Evolutionary conservation across 2,888 invertebrate genomes (phyloP).

Genomic region (Arctia plantaginis): DNA sequence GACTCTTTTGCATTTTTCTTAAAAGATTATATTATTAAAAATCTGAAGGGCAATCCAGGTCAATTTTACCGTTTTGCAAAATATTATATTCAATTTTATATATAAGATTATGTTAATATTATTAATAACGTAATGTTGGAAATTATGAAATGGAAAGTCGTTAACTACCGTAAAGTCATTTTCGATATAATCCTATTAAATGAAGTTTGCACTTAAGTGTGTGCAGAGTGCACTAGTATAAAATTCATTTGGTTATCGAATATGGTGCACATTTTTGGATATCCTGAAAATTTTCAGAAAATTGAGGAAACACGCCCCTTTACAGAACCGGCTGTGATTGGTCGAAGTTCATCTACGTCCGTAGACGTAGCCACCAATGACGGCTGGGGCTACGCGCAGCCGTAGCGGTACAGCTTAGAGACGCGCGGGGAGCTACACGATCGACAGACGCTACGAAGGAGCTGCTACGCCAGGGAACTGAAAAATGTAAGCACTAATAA

Average conservation of each 20-base stretch:
- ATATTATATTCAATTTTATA: not conserved
- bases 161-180: not conserved
- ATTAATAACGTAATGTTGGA: not conserved
- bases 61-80: too few species aligned
- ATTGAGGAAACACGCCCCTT: conserved; percentile 79
- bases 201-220: conserved; percentile 13
- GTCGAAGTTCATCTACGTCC: conserved; percentile 70
- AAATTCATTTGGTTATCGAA: conserved; percentile 64
- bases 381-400: conserved; percentile 77
- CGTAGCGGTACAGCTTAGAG: conserved; percentile 72
- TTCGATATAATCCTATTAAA: not conserved
- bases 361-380: conserved; percentile 75
- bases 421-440: conserved; percentile 79
- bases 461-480: conserved; percentile 80
- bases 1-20: too few species aligned
- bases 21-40: too few species aligned
- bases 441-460: conserved; percentile 81
- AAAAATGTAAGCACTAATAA: conserved; percentile 80
- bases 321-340: conserved; percentile 75
- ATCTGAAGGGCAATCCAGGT: not conserved
- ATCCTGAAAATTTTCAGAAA: conserved; percentile 84
- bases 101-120: too few species aligned
- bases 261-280: conserved; percentile 68
- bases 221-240: conserved; percentile 31
- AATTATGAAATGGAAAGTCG: not conserved